phyloP scores from a whole-genome alignment of 2,113 vertebrate species.

The Antechinus flavipes region DNA sequence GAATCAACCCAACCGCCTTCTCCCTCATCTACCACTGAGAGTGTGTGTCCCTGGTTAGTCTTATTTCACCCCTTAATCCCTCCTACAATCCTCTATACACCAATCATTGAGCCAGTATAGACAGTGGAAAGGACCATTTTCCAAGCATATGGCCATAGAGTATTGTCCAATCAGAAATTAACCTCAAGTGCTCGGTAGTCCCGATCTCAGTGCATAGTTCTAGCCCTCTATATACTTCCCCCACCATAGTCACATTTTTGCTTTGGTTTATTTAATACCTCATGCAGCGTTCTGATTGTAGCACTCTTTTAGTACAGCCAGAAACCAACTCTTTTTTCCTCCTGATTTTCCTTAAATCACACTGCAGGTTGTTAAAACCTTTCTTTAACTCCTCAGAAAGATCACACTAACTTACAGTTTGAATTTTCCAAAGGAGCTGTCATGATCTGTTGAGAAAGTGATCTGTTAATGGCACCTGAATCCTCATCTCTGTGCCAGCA shows the following conservation, averaged over 20 bases:
- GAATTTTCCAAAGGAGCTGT: constrained; percentile 62
- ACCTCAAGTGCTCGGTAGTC: too few relatives aligned
- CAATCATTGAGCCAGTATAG: too few relatives aligned
- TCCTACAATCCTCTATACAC: too few relatives aligned
- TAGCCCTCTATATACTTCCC: too few relatives aligned
- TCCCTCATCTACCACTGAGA: too few relatives aligned
- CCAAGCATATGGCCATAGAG: too few relatives aligned
- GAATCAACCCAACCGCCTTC: too few relatives aligned
- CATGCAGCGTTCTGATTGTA: neutral
- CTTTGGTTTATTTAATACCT: constrained; percentile 24
- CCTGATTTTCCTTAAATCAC: constrained; percentile 48
- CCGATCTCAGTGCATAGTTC: too few relatives aligned
- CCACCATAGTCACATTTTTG: neutral
- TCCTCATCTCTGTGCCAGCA: neutral
- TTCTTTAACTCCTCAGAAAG: constrained; percentile 1
- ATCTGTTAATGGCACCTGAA: constrained; percentile 19
- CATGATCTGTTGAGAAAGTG: constrained; percentile 47
- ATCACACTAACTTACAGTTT: neutral
- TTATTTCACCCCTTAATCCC: too few relatives aligned
- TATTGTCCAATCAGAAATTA: too few relatives aligned
- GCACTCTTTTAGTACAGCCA: constrained; percentile 40
- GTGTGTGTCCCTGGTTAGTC: too few relatives aligned
- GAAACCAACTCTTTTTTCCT: constrained; percentile 22
- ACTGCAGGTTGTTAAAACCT: constrained; percentile 8
- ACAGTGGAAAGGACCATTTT: too few relatives aligned